Evolutionary conservation across 2,113 vertebrate genomes (phyloP).

Genomic region (Sinocyclocheilus maitianheensis): DNA sequence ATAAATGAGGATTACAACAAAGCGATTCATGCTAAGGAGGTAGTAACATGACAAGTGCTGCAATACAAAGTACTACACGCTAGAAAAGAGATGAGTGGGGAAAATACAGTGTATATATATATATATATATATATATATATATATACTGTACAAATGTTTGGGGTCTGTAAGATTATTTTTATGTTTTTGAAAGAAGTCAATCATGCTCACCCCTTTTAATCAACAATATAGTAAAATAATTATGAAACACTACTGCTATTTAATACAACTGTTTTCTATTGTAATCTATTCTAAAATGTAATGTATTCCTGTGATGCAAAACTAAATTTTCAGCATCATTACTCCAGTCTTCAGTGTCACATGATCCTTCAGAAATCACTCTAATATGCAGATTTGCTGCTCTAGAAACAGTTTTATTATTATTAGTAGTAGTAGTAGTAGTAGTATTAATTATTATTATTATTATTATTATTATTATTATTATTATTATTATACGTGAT

Average conservation of each 20-base stretch:
- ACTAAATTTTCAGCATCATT: background rate
- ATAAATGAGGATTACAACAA: background rate
- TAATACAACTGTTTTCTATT: background rate
- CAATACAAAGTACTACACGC: background rate
- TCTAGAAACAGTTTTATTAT: too few relatives aligned
- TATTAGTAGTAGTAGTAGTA: too few relatives aligned
- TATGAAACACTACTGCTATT: background rate
- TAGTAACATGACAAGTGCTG: too few relatives aligned
- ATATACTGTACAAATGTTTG: background rate
- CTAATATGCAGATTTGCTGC: background rate
- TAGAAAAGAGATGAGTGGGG: background rate
- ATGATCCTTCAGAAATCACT: background rate
- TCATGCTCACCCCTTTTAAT: background rate
- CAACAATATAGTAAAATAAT: background rate
- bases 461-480: too few relatives aligned
- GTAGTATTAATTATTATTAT: too few relatives aligned
- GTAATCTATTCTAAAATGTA: background rate
- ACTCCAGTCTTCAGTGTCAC: background rate
- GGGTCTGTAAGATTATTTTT: background rate
- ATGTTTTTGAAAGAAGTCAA: background rate
- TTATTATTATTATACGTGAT: too few relatives aligned
- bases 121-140: background rate
- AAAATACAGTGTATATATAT: background rate
- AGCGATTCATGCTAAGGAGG: background rate
- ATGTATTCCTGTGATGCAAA: background rate